A percentile compares a stretch with the other conserved stretches of the same genome.
These are phyloP conservation scores for Thelaira solivaga DNA, from an alignment of 2,888 invertebrate genomes.

Conservation along the genomic window DNA sequence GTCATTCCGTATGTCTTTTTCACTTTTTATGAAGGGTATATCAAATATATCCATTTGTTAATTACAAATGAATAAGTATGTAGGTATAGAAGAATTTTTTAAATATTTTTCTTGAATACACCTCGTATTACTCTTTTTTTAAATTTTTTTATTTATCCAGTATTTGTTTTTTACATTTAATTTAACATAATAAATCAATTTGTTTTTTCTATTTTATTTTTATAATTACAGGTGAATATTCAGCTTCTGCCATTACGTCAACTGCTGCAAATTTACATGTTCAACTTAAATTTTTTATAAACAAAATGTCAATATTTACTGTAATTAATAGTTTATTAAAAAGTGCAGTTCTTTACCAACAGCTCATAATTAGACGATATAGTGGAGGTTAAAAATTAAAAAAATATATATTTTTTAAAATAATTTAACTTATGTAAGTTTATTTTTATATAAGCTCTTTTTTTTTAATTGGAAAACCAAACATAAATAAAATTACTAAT, in stretches of 20 bases:
- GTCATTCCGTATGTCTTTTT: too few species aligned
- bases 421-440: constrained; percentile 2
- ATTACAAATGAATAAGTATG: too few species aligned
- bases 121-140: too few species aligned
- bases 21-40: too few species aligned
- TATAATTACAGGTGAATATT: constrained; percentile 74
- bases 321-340: neutral
- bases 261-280: constrained; percentile 50
- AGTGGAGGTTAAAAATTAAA: constrained; percentile 49
- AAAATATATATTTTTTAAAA: neutral
- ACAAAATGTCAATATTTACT: constrained; percentile 31
- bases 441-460: constrained; percentile 31
- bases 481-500: constrained; percentile 24
- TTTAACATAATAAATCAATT: neutral
- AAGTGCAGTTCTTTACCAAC: constrained; percentile 1
- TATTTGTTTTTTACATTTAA: neutral
- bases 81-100: too few species aligned
- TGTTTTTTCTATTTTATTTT: neutral
- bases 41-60: too few species aligned
- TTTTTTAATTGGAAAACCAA: constrained; percentile 31
- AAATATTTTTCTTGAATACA: too few species aligned
- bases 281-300: constrained; percentile 21
- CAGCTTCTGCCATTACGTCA: constrained; percentile 77
- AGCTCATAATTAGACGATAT: constrained; percentile 38
- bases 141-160: too few species aligned